Conservation (phyloP, 2,888 invertebrate genomes). For the Lymantria monacha region DNA sequence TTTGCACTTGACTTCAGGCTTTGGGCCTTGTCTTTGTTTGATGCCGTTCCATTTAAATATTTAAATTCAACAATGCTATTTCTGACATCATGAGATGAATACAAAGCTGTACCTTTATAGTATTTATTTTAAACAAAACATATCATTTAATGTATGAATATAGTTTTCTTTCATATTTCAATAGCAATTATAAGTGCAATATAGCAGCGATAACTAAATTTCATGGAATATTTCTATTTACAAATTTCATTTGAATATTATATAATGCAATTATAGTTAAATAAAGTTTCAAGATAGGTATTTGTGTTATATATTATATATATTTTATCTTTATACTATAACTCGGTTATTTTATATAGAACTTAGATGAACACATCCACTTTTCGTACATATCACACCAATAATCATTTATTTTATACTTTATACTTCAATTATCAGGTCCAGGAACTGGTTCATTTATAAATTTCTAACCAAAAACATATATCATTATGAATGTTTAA, state of each 20-base stretch:
- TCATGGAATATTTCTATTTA: constrained; percentile 13
- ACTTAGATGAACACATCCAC: not conserved
- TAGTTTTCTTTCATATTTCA: constrained; percentile 22
- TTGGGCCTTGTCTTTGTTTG: constrained; percentile 58
- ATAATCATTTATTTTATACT: no score
- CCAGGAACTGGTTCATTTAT: not conserved
- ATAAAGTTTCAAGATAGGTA: not conserved
- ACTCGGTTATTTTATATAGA: not conserved
- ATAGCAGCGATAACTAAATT: constrained; percentile 30
- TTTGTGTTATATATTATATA: no score
- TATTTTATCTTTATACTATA: no score
- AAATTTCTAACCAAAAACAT: constrained; percentile 4
- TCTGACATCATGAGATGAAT: constrained; percentile 67
- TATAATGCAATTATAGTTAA: not conserved
- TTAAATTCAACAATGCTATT: constrained; percentile 64
- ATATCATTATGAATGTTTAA: constrained; percentile 16
- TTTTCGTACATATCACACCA: not conserved
- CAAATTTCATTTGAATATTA: constrained; percentile 11
- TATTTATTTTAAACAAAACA: constrained; percentile 39
- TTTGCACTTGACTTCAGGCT: constrained; percentile 68
- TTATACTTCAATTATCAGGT: no score
- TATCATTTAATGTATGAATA: constrained; percentile 28
- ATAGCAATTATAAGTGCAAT: constrained; percentile 23
- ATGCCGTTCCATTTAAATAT: constrained; percentile 62
- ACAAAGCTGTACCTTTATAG: constrained; percentile 51